Evolutionary conservation across 2,888 invertebrate genomes (phyloP).

Genomic region (Eristalinus aeneus): DNA sequence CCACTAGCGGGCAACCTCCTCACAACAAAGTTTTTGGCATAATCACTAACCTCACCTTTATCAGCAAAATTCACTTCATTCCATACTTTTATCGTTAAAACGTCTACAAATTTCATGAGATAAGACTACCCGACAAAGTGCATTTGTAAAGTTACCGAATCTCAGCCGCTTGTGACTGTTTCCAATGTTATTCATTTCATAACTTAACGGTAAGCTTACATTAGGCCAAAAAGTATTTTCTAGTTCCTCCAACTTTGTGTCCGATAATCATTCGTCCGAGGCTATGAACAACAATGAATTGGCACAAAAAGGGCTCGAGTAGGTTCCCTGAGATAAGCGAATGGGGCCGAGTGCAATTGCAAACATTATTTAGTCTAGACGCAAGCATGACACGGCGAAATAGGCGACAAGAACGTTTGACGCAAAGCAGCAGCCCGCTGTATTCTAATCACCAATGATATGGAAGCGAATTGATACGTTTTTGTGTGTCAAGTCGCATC

Average conservation of each 20-base stretch:
- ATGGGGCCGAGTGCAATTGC: neutral
- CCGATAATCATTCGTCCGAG: neutral
- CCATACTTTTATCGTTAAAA: no score
- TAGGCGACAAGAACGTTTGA: neutral
- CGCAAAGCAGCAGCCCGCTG: neutral
- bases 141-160: no score
- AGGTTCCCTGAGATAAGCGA: neutral
- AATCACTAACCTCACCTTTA: no score
- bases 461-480: neutral
- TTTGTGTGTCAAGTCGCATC: neutral
- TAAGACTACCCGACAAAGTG: neutral
- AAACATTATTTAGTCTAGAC: neutral
- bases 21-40: no score
- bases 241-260: neutral
- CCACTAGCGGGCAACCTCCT: no score
- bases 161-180: no score
- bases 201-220: neutral
- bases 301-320: neutral
- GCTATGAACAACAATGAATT: neutral
- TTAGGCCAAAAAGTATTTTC: neutral
- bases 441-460: neutral
- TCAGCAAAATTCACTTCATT: no score
- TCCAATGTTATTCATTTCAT: neutral
- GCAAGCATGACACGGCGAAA: neutral
- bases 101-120: no score